Evolutionary conservation across 2,113 vertebrate species (phyloP), one percentile per base, ranked within the genome.

Genomic region (Leptobrachium leishanense): DNA sequence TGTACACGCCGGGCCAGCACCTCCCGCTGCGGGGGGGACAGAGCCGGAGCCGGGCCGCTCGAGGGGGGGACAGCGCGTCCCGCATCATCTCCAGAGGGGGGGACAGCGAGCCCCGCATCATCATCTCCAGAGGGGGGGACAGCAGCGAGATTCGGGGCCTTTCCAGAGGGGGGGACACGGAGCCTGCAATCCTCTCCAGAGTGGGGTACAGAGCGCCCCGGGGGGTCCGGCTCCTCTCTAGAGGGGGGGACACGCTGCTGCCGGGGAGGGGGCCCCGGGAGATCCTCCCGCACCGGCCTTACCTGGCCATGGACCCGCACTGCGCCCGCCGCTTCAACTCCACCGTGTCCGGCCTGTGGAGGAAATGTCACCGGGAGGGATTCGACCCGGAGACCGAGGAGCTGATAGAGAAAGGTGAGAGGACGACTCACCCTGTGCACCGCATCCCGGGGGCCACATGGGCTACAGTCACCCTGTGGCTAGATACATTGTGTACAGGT

Each of bases 251-350:
- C 5, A 11, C 31, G 0, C n/a, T 2, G 50, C 39, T 42, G 12
- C 5, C 6, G 12, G 8, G 6, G 10, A 13, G 65, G 57, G 43
- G 72, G 84, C 13, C 82, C 85, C 67, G 85, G 81, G 0, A 76
- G 65, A 5, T 77, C 76, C 76, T 91, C 75, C 81, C 81, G 50
- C 91, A 90, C 85, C 88, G 91, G 59, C 91, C 92, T 84, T 88
- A 92, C 39, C 90, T 92, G 3, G 90, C 90, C 42, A 90, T 94
- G 90, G 95, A 96, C 85, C n/a, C n/a, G n/a, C n/a, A n/a, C n/a
- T 95, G 95, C 90, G 93, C 89, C 83, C 94, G 95, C 54, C 93
- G 94, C 90, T 95, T 95, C 79, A 96, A 96, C 88, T 96, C 95
- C 84, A 95, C 95, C 65, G 88, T 95, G 54, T 94, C 94, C 74